Evolutionary conservation across 2,797 vertebrate species (phyloP), one percentile per base, ranked within the genome.

Genomic region (Cirrhinus mrigala): DNA sequence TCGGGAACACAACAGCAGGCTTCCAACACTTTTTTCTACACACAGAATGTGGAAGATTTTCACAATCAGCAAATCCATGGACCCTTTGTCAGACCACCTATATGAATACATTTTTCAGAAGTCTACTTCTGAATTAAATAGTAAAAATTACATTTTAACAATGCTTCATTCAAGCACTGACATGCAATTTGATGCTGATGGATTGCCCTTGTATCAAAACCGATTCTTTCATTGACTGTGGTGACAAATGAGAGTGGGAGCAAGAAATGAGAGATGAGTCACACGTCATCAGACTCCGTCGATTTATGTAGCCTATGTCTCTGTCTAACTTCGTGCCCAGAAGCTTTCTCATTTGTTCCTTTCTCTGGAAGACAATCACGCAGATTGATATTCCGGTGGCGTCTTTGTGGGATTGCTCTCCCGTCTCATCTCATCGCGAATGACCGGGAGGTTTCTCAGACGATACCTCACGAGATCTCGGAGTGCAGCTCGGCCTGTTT

Each of bases 271-370:
- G 71, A 75, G 44, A 75, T 75, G 44, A 64, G 71, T 64, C 8
- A 3, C 56, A 52, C 14, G 15, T n/a, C 81, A 76, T 66, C 71
- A 27, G 81, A 68, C 16, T 70, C 62, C 4, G 16, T 58, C 50
- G 4, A 79, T 76, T 76, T 82, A 82, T 70, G 24, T 29, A 60
- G 81, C 81, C 6, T 40, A 40, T 77, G 37, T 60, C 48, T 82
- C 69, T 8, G 10, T 83, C 71, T 22, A 62, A 27, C 44, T n/a
- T 37, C 50, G 58, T 14, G 8, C 46, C 71, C 3, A 52, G 58
- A 75, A 76, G 71, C 82, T 11, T 52, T 83, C 33, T 83, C 60
- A 24, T 83, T 76, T 76, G 27, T 54, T 83, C 82, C 37, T 54
- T 52, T 83, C 71, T 66, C 24, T 54, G 64, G 22, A 60, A 56